A percentile compares a stretch with the other conserved stretches of the same genome.
phyloP scores from a whole-genome alignment of 2,888 invertebrate genomes.

The Cylloceria caligata region DNA sequence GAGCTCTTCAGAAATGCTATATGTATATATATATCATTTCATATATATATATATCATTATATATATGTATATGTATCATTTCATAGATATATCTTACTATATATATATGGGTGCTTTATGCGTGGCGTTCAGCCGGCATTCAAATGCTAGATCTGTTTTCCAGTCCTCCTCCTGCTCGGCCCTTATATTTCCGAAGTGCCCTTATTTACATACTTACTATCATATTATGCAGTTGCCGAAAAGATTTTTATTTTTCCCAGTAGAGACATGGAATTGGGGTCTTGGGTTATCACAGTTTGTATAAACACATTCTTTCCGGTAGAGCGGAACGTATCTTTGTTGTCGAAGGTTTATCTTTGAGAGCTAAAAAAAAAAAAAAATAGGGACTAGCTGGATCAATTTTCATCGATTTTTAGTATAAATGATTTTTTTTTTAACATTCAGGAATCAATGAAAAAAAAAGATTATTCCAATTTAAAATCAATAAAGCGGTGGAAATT shows the following conservation, averaged over 20 bases:
- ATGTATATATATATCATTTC: slow-evolving; percentile 41
- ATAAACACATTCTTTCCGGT: slow-evolving; percentile 5
- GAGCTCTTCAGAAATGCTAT: slow-evolving; percentile 43
- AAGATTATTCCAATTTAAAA: too few species aligned
- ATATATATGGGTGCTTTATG: slow-evolving; percentile 29
- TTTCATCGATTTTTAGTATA: background rate
- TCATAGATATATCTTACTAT: too few species aligned
- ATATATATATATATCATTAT: too few species aligned
- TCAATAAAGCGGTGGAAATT: too few species aligned
- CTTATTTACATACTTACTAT: slow-evolving; percentile 82
- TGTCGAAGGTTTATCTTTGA: background rate
- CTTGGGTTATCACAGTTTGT: slow-evolving; percentile 8
- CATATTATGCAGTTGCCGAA: slow-evolving; percentile 80
- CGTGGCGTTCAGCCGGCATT: slow-evolving; percentile 47
- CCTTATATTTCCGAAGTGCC: slow-evolving; percentile 73
- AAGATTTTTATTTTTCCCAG: slow-evolving; percentile 76
- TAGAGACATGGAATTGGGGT: slow-evolving; percentile 15
- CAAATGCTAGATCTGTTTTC: slow-evolving; percentile 64
- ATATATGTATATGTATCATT: too few species aligned
- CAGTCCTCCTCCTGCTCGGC: slow-evolving; percentile 14
- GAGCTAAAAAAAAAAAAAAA: too few species aligned
- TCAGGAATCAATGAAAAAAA: background rate
- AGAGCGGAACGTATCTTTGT: background rate
- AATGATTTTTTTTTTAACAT: background rate
- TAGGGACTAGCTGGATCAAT: background rate